phyloP scores from a whole-genome alignment of 2,113 vertebrate species.

The Isurus oxyrinchus region DNA sequence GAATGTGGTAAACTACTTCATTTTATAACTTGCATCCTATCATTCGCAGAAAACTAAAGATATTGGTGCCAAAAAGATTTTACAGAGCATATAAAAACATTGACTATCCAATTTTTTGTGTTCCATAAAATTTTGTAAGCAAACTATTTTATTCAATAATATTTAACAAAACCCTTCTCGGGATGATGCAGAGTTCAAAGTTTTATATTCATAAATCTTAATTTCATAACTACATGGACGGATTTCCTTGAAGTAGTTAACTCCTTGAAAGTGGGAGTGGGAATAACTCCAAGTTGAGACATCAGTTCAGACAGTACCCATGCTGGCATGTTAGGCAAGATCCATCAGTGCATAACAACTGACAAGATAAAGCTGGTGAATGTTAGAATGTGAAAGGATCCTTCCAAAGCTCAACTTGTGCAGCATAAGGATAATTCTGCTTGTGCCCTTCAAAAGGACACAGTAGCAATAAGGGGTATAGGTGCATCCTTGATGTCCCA shows the following conservation, averaged over 20 bases:
- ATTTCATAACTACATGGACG: neutral
- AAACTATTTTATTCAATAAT: neutral
- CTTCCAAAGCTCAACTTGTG: neutral
- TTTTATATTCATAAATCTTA: neutral
- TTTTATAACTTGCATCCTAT: neutral
- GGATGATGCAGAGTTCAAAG: neutral
- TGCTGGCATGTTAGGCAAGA: neutral
- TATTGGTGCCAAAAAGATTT: neutral
- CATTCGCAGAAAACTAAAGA: neutral
- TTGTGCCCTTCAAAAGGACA: neutral
- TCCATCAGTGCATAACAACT: neutral
- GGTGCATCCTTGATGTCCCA: neutral
- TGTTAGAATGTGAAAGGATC: neutral
- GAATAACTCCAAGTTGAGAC: neutral
- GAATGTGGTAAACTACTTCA: neutral
- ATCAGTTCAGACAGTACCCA: neutral
- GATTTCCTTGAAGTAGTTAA: neutral
- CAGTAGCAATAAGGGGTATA: neutral
- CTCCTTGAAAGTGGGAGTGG: neutral
- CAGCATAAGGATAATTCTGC: neutral
- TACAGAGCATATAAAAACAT: neutral
- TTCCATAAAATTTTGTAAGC: neutral
- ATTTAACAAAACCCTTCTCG: neutral
- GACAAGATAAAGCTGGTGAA: neutral
- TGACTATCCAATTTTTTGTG: neutral